These are phyloP conservation scores for Apaloderma vittatum DNA, from an alignment of 2,113 vertebrate species.

Conservation along the genomic window DNA sequence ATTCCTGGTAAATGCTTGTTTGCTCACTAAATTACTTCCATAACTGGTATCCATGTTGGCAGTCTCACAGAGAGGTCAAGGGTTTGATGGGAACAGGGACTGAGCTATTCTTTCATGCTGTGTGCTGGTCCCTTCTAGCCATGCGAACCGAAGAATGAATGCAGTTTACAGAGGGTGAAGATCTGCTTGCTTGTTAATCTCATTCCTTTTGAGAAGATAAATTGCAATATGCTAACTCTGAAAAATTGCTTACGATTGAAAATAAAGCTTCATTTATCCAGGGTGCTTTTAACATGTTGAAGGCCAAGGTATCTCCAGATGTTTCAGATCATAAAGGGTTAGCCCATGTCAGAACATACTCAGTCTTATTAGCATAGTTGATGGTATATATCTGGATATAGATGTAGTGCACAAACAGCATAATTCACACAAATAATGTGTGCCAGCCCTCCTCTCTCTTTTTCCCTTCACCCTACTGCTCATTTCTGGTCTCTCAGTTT, in stretches of 20 bases:
- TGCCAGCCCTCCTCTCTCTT: neutral
- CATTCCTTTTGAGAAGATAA: neutral
- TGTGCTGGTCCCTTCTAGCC: neutral
- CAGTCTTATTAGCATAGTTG: neutral
- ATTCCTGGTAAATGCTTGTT: constrained; percentile 66
- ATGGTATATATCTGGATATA: neutral
- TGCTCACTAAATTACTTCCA: constrained; percentile 53
- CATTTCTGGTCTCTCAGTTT: constrained; percentile 23
- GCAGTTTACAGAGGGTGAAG: neutral
- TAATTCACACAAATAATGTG: neutral
- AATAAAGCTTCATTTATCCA: neutral
- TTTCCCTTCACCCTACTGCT: neutral
- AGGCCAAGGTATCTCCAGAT: neutral
- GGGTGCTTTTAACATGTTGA: neutral
- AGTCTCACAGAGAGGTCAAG: constrained; percentile 54
- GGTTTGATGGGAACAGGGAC: constrained; percentile 57
- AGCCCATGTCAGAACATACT: neutral
- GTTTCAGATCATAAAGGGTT: neutral
- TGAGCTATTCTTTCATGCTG: constrained; percentile 48
- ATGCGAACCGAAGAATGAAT: neutral
- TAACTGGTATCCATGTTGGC: constrained; percentile 52
- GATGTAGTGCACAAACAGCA: neutral
- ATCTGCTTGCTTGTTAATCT: neutral
- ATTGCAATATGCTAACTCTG: neutral
- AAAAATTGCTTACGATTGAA: neutral